Evolutionary conservation across 1,140 invertebrate species (phyloP).

Genomic region (Sinonovacula constricta): DNA sequence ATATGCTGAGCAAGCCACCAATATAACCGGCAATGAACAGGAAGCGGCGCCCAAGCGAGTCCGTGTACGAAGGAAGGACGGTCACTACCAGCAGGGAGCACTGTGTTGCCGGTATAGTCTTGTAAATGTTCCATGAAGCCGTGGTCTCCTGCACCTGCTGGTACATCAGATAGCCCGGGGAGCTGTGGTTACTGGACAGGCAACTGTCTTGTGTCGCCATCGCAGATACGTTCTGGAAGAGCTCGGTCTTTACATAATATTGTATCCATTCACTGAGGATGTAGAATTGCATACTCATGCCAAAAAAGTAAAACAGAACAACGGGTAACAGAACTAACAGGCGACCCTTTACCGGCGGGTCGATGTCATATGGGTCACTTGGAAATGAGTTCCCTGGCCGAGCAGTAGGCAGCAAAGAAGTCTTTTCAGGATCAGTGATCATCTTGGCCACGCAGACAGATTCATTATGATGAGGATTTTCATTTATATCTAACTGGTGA

Average conservation of each 20-base stretch:
- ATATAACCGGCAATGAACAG: background rate
- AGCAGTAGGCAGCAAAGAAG: no score
- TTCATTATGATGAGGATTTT: no score
- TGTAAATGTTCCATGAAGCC: constrained; percentile 2
- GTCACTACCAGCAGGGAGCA: background rate
- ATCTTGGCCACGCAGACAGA: no score
- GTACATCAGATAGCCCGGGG: background rate
- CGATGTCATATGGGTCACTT: no score
- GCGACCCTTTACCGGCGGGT: no score
- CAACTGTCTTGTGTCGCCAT: background rate
- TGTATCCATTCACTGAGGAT: constrained; percentile 15
- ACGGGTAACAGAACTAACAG: no score
- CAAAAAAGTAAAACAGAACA: no score
- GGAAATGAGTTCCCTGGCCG: no score
- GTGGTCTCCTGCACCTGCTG: background rate
- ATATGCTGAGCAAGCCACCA: background rate
- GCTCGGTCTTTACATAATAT: background rate
- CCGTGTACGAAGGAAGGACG: constrained; percentile 1
- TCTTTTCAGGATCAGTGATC: no score
- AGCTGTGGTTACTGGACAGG: background rate
- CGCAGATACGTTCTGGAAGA: background rate
- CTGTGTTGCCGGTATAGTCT: background rate
- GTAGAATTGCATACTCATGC: constrained; percentile 13
- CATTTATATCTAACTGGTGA: no score
- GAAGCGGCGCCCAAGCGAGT: background rate